phyloP scores from a whole-genome alignment of 1,140 invertebrate species.

The Anadara kagoshimensis region DNA sequence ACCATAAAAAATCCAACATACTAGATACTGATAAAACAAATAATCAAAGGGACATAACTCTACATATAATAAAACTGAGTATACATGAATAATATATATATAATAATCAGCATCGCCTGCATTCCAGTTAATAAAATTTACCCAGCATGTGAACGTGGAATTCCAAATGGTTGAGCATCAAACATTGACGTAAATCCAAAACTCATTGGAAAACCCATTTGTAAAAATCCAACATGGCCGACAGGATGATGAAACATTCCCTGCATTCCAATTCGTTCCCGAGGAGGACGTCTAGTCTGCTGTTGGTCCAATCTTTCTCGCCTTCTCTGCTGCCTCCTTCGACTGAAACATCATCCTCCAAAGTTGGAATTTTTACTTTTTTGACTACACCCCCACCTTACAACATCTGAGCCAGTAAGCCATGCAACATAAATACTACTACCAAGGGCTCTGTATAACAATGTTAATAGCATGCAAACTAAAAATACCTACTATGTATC shows the following conservation, averaged over 20 bases:
- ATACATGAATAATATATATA: neutral
- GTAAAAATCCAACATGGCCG: conserved; percentile 33
- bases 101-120: conserved; percentile 3
- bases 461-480: too few relatives aligned
- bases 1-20: neutral
- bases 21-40: neutral
- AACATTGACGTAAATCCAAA: conserved; percentile 52
- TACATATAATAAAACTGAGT: too few relatives aligned
- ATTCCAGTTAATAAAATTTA: conserved; percentile 9
- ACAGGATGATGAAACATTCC: conserved; percentile 36
- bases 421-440: neutral
- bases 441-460: too few relatives aligned
- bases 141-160: conserved; percentile 21
- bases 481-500: too few relatives aligned
- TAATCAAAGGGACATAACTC: too few relatives aligned
- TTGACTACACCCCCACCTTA: neutral
- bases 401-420: neutral
- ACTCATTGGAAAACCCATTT: conserved; percentile 45
- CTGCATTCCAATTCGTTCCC: conserved; percentile 29
- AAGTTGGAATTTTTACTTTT: neutral
- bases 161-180: conserved; percentile 43
- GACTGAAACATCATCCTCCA: conserved; percentile 26
- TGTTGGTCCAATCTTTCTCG: conserved; percentile 35
- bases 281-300: conserved; percentile 33
- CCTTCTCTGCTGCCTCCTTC: conserved; percentile 37